Conservation (phyloP, 2,797 vertebrate genomes). For the Aplochiton taeniatus region DNA sequence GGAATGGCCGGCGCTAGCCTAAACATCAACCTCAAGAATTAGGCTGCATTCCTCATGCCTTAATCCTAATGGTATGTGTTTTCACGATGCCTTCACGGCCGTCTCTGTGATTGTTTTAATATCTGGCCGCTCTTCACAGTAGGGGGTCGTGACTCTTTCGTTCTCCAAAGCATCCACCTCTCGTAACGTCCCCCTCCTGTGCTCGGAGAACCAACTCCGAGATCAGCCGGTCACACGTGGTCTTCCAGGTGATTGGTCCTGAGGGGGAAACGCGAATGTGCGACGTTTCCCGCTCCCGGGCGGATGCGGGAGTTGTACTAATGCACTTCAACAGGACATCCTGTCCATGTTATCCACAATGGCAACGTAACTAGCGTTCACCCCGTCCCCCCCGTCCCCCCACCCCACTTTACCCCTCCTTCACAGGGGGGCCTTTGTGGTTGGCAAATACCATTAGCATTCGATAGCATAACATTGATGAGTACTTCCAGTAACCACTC, state of each 20-base stretch:
- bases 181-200: not conserved
- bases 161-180: not conserved
- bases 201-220: not conserved
- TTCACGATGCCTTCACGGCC: not conserved
- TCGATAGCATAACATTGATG: not conserved
- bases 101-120: not conserved
- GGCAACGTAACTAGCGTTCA: conserved; percentile 3
- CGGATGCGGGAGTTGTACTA: conserved; percentile 45
- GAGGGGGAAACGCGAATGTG: conserved; percentile 37
- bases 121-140: not conserved
- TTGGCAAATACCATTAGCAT: not conserved
- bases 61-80: not conserved
- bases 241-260: conserved; percentile 1
- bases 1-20: not conserved
- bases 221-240: not conserved
- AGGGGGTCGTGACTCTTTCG: not conserved
- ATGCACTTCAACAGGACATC: conserved; percentile 58
- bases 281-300: conserved; percentile 53
- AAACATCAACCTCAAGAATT: conserved; percentile 6
- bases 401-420: no score
- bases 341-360: conserved; percentile 45
- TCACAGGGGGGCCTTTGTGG: no score
- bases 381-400: no score
- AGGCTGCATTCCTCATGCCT: conserved; percentile 5
- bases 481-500: conserved; percentile 29